These are phyloP conservation scores for Hylia prasina DNA, from an alignment of 2,113 vertebrate genomes.

Conservation along the genomic window DNA sequence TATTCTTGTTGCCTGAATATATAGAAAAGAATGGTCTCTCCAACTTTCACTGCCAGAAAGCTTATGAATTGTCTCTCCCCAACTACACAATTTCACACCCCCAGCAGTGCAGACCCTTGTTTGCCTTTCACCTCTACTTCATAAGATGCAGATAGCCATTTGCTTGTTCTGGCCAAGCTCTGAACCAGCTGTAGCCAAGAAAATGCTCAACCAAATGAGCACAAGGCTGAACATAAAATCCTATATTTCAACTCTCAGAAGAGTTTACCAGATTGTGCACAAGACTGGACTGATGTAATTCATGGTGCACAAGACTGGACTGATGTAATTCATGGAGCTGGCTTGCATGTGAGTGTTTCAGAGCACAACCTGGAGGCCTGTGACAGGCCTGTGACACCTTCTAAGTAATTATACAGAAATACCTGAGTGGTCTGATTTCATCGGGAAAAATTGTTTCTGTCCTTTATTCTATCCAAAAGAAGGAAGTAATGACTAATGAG, in stretches of 20 bases:
- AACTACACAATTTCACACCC: rapidly evolving
- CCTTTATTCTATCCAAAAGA: background rate
- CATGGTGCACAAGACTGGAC: background rate
- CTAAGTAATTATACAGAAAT: background rate
- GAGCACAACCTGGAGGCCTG: background rate
- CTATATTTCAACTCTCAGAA: background rate
- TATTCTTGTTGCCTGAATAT: background rate
- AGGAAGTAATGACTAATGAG: background rate
- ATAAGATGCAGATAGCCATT: background rate
- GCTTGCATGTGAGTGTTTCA: background rate
- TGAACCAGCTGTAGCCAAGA: background rate
- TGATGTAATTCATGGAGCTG: background rate
- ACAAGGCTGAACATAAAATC: background rate
- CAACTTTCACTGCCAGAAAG: background rate
- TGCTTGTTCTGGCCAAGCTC: background rate
- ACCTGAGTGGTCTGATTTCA: background rate
- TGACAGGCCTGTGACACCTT: background rate
- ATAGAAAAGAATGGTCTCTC: background rate
- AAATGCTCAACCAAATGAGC: background rate
- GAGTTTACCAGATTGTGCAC: background rate
- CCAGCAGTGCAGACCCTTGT: background rate
- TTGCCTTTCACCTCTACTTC: background rate
- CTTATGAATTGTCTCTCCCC: background rate
- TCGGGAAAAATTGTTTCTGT: background rate
- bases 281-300: background rate